Evolutionary conservation across 2,888 invertebrate species (phyloP), one percentile per base, ranked within the genome.

Genomic region (Drosophila putrida): DNA sequence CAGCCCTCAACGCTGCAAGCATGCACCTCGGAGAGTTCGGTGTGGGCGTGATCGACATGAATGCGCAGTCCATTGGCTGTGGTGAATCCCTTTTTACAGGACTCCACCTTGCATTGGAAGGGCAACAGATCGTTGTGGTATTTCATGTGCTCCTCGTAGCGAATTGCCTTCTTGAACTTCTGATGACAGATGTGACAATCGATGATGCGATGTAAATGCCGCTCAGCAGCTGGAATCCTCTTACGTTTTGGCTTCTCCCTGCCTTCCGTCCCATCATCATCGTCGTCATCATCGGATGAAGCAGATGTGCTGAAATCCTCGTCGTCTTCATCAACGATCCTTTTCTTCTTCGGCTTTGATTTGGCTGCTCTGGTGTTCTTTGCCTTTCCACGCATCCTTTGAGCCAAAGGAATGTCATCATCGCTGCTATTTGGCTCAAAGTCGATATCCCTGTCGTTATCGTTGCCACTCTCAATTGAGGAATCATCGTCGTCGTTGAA

Each of bases 171-270:
- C 44, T 90, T 90, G 55, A 91, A 91, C 41, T 87, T 90, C 65
- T 91, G 91, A 20, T 91, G 90, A 44, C 91, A 91, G 47, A 91
- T 90, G 46, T 91, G 90, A 53, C 91, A 91, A 50, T 91, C 88
- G 36, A 92, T 90, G 33, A 86, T 87, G n/a, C 83, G 83, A 71
- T 90, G 90, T 59, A 90, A 67, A 41, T 91, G 90, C 3, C 86
- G 81, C 49, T 88, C 89, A 1, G 82, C 78, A 4, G 81, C 79
- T 0, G 90, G 88, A 60, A 86, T 84, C 35, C 87, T 74, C 60
- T 86, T 90, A 1, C 84, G 80, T 41, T 88, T 88, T 6, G 78
- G 79, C 35, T 89, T 91, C 4, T 71, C 66, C 10, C 59, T 67
- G 33, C 74, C 65, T 6, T 78, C 73, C 20, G 20, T 20, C 8